Evolutionary conservation across 2,888 invertebrate genomes (phyloP), one percentile per base, ranked within the genome.

Genomic region (Diachrysia chrysitis): DNA sequence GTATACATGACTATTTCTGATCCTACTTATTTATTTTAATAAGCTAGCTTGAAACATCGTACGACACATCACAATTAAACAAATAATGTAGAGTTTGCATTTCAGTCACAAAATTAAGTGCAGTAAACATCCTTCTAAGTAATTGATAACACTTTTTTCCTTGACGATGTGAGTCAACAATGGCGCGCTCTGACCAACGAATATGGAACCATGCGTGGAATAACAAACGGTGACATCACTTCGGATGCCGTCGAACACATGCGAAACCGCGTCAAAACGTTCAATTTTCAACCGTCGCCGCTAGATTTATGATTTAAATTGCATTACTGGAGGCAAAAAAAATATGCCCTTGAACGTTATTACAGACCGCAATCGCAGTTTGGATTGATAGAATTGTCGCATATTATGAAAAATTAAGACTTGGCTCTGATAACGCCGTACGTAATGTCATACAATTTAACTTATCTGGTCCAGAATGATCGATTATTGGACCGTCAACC

Each of bases 141-240:
- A 76, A 75, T 81, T 78, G 76, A 83, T 83, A 83, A 82, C 63
- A 78, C 74, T 85, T 89, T 88, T 79, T 89, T 88, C 88, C 87
- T 85, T 86, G 82, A 83, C 81, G 79, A 85, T 85, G 79, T 90
- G 90, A 93, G 89, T 92, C 90, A 90, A 90, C 88, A 85, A 73
- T 77, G 83, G 86, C 86, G 71, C 76, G 62, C 85, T 82, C 83
- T 88, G 85, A 87, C 88, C 90, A 88, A 81, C 87, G 85, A 88
- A 89, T 87, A 87, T 87, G 73, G 77, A 76, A 67, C 79, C 74
- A 70, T 73, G 88, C 85, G 81, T 88, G 84, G 91, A 92, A 93
- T 94, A 94, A 93, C 90, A 91, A 92, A 90, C 88, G 91, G 89
- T 93, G 92, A 93, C 94, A 93, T 93, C 93, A 93, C 90, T 91